phyloP scores from a whole-genome alignment of 2,113 vertebrate species.

The Petrocephalus microphthalmus region DNA sequence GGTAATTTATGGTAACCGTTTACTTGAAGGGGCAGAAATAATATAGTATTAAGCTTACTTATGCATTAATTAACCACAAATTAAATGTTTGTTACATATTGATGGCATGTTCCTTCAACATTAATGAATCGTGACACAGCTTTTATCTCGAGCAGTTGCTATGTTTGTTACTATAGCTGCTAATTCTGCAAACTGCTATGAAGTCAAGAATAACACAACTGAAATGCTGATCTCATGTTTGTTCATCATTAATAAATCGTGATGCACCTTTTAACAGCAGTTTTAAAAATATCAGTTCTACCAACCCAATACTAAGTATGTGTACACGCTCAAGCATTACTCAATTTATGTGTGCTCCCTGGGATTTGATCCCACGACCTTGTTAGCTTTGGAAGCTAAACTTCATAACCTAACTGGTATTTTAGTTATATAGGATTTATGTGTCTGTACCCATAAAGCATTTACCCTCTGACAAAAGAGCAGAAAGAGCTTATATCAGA shows the following conservation, averaged over 20 bases:
- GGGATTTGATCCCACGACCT: neutral
- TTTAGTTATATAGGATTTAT: neutral
- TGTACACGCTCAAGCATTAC: neutral
- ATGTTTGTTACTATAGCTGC: neutral
- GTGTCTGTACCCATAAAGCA: neutral
- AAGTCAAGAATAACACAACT: neutral
- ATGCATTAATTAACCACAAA: too few relatives aligned
- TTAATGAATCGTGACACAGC: neutral
- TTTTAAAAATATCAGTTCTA: neutral
- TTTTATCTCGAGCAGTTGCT: neutral
- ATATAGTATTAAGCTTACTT: too few relatives aligned
- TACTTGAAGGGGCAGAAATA: neutral
- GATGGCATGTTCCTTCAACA: too few relatives aligned
- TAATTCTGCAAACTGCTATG: neutral
- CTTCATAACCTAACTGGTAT: neutral
- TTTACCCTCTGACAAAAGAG: neutral
- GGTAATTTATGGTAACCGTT: neutral
- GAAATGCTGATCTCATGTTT: neutral
- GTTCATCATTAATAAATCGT: neutral
- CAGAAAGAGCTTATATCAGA: neutral
- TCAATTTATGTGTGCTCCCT: neutral
- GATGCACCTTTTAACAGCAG: neutral
- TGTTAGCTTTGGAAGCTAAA: neutral
- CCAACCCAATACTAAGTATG: neutral
- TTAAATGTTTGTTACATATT: too few relatives aligned